Evolutionary conservation across 2,888 invertebrate species (phyloP).

Genomic region (Elysia crispata): DNA sequence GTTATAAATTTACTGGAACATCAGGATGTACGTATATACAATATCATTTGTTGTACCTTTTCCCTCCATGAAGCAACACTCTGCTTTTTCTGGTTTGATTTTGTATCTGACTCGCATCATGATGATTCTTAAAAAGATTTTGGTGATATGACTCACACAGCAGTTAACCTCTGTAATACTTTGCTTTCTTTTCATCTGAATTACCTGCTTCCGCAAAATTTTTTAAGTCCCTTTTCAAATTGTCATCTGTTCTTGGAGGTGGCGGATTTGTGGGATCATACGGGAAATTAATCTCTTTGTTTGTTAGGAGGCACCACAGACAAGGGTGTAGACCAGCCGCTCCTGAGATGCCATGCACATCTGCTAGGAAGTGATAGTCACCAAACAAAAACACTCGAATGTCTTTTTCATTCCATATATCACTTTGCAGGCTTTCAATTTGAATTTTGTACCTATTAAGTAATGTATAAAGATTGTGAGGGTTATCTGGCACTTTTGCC

Average conservation of each 20-base stretch:
- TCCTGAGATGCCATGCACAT: slow-evolving; percentile 5
- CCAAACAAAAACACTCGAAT: background rate
- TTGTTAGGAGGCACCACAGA: slow-evolving; percentile 18
- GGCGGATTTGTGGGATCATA: background rate
- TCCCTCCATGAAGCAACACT: too few relatives aligned
- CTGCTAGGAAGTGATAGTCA: slow-evolving; percentile 6
- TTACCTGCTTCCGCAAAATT: background rate
- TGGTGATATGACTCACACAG: too few relatives aligned
- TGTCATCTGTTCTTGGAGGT: background rate
- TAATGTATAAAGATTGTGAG: background rate
- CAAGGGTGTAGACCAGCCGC: background rate
- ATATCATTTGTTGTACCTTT: too few relatives aligned
- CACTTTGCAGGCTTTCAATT: background rate
- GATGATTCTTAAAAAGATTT: too few relatives aligned
- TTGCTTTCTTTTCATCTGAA: background rate
- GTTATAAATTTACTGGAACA: too few relatives aligned
- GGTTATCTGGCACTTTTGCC: slow-evolving; percentile 16
- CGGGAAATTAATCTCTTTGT: background rate
- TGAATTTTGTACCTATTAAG: background rate
- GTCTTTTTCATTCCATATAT: background rate
- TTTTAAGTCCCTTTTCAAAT: background rate
- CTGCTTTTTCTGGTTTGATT: too few relatives aligned
- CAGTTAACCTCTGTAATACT: too few relatives aligned
- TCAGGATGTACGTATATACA: too few relatives aligned
- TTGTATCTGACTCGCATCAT: too few relatives aligned